Evolutionary conservation across 2,113 vertebrate genomes (phyloP).

Genomic region (Alligator sinensis): DNA sequence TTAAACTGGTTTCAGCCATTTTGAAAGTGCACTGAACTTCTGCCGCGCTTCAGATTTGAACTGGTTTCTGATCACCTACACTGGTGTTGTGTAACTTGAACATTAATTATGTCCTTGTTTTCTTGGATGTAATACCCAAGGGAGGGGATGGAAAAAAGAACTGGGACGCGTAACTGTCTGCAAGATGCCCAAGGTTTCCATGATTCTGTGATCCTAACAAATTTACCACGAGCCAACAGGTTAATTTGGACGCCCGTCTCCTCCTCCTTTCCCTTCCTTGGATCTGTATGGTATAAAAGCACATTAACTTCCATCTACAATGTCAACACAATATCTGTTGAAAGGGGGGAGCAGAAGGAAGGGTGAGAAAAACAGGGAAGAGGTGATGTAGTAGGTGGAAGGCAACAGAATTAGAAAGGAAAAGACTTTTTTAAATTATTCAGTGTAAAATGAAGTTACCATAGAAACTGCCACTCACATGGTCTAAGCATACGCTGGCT

Average conservation of each 20-base stretch:
- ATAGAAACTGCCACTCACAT: background rate
- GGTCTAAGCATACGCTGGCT: background rate
- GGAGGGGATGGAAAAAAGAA: background rate
- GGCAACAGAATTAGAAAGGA: background rate
- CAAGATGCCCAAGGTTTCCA: rapidly evolving
- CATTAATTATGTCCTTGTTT: too few species aligned
- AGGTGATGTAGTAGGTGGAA: background rate
- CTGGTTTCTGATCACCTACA: too few species aligned
- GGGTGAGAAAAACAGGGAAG: background rate
- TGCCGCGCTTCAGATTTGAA: too few species aligned
- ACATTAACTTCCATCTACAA: rapidly evolving
- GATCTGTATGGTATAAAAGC: background rate
- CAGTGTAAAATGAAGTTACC: background rate
- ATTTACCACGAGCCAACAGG: too few species aligned
- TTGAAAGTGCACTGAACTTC: too few species aligned
- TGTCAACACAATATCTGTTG: too few species aligned
- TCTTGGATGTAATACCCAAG: background rate
- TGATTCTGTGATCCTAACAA: rapidly evolving
- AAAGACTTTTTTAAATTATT: background rate
- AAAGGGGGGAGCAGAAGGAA: background rate
- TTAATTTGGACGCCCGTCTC: background rate
- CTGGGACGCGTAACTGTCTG: rapidly evolving
- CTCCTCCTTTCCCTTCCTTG: background rate
- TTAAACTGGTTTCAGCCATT: too few species aligned
- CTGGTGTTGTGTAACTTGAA: too few species aligned